Evolutionary conservation across 2,797 vertebrate species (phyloP).

Genomic region (Anguilla anguilla): DNA sequence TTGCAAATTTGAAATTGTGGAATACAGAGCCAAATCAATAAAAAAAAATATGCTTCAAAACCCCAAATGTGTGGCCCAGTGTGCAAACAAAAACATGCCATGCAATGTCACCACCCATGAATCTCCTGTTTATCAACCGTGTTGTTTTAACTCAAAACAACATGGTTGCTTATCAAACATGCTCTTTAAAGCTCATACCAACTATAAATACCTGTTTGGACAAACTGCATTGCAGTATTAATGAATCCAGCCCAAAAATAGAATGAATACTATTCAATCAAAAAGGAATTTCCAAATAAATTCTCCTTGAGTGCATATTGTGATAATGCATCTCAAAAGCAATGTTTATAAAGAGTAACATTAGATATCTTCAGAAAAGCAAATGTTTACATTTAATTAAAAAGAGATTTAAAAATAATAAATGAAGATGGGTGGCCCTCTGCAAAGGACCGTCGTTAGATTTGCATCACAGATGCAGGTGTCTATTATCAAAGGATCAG

Average conservation of each 20-base stretch:
- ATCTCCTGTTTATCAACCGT: too few relatives aligned
- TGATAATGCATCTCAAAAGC: background rate
- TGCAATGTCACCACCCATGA: too few relatives aligned
- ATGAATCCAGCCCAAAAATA: background rate
- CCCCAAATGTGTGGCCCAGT: too few relatives aligned
- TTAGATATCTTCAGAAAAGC: background rate
- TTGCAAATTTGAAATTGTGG: too few relatives aligned
- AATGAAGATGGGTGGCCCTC: background rate
- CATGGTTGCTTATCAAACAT: background rate
- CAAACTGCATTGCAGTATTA: background rate
- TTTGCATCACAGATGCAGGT: background rate
- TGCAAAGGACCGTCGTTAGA: background rate
- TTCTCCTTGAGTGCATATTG: background rate
- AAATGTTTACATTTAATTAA: slow-evolving; percentile 1
- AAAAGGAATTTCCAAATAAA: background rate
- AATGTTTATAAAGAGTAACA: background rate
- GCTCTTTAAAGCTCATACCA: background rate
- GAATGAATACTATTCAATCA: background rate
- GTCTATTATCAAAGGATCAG: background rate
- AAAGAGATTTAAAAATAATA: background rate
- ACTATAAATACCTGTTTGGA: background rate
- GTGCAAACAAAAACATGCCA: too few relatives aligned
- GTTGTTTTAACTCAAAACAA: too few relatives aligned
- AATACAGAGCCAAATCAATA: too few relatives aligned
- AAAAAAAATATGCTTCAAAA: too few relatives aligned